These are phyloP conservation scores for Champsocephalus gunnari DNA, from an alignment of 2,797 vertebrate species.

Conservation along the genomic window DNA sequence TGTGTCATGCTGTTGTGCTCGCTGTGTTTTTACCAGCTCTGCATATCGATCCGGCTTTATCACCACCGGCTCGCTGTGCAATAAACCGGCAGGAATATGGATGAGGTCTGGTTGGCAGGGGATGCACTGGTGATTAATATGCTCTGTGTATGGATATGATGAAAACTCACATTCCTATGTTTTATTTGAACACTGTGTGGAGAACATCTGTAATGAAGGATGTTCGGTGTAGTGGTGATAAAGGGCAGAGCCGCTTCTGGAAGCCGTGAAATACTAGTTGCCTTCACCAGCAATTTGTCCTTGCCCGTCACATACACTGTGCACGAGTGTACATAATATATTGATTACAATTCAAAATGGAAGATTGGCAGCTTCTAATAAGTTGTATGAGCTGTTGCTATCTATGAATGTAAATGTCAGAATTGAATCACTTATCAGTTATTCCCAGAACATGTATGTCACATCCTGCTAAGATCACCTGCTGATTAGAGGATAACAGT, in stretches of 20 bases:
- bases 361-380: conserved; percentile 83
- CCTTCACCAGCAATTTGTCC: conserved; percentile 48
- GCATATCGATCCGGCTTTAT: conserved; percentile 84
- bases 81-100: conserved; percentile 82
- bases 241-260: conserved; percentile 44
- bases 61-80: conserved; percentile 70
- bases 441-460: conserved; percentile 20
- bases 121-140: conserved; percentile 77
- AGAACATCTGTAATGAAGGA: conserved; percentile 63
- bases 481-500: conserved; percentile 33
- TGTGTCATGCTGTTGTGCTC: conserved; percentile 74
- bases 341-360: conserved; percentile 80
- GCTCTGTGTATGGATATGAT: conserved; percentile 70
- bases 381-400: conserved; percentile 82
- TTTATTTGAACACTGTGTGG: conserved; percentile 69
- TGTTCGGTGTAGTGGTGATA: conserved; percentile 68
- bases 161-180: conserved; percentile 78
- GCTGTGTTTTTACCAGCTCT: conserved; percentile 80
- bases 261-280: conserved; percentile 54
- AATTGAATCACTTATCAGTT: conserved; percentile 56
- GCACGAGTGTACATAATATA: conserved; percentile 73
- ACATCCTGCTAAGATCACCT: conserved; percentile 33
- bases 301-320: conserved; percentile 39
- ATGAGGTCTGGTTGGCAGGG: conserved; percentile 75
- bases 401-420: conserved; percentile 85